Evolutionary conservation across 2,888 invertebrate species (phyloP).

Genomic region (Serrognathus titanus): DNA sequence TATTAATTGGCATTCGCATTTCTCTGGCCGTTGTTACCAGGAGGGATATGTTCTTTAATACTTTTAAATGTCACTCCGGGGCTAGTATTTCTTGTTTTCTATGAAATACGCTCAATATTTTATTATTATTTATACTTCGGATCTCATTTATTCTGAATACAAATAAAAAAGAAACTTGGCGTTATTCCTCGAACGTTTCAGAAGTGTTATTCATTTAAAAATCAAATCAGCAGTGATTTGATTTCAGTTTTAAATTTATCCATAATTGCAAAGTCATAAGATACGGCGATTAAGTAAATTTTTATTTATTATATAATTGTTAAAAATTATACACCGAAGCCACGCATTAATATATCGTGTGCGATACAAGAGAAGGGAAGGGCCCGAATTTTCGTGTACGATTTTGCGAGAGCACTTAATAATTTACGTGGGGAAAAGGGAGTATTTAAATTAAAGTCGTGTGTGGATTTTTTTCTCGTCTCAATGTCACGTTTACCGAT

Average conservation of each 20-base stretch:
- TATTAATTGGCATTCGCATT: constrained; percentile 28
- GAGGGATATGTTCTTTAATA: neutral
- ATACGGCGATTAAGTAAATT: constrained; percentile 10
- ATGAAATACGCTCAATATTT: neutral
- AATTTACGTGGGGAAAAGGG: constrained; percentile 18
- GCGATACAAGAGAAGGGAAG: constrained; percentile 18
- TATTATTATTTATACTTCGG: neutral
- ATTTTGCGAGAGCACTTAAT: constrained; percentile 15
- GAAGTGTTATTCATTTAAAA: neutral
- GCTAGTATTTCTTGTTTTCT: constrained; percentile 3
- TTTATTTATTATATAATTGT: constrained; percentile 18
- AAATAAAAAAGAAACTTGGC: neutral
- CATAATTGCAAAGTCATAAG: neutral
- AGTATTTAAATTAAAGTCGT: constrained; percentile 8
- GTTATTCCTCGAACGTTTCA: neutral
- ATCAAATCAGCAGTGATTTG: neutral
- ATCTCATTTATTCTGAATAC: no score
- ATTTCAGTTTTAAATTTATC: neutral
- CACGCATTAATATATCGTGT: constrained; percentile 10
- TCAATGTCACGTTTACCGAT: constrained; percentile 18
- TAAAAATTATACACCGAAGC: constrained; percentile 14
- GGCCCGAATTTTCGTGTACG: constrained; percentile 11
- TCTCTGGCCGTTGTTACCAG: neutral
- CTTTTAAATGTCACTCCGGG: constrained; percentile 3
- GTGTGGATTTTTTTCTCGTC: neutral